These are phyloP conservation scores for Ostrea denselamellosa DNA, from an alignment of 1,140 invertebrate genomes.

Conservation along the genomic window DNA sequence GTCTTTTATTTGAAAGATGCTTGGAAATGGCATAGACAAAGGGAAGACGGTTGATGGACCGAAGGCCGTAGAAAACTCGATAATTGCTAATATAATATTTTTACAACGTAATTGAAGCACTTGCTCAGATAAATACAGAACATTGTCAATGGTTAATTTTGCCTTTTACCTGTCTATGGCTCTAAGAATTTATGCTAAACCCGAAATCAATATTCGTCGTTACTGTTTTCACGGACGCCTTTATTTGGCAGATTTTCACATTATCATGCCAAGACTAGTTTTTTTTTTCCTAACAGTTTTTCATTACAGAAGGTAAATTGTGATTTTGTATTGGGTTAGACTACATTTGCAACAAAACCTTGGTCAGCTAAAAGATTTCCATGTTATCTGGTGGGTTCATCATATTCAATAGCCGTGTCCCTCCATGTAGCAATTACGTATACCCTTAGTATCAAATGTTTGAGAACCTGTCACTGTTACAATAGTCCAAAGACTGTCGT, in stretches of 20 bases:
- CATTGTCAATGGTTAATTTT: slow-evolving; percentile 34
- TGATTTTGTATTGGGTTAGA: neutral
- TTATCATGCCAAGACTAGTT: slow-evolving; percentile 28
- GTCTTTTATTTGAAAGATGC: slow-evolving; percentile 39
- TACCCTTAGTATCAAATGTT: neutral
- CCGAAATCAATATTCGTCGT: slow-evolving; percentile 13
- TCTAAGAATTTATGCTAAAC: slow-evolving; percentile 38
- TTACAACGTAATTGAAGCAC: slow-evolving; percentile 39
- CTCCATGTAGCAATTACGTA: neutral
- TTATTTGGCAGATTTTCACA: neutral
- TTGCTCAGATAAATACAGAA: slow-evolving; percentile 38
- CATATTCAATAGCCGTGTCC: neutral
- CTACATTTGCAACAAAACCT: neutral
- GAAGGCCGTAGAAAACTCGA: slow-evolving; percentile 26
- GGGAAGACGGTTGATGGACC: slow-evolving; percentile 22
- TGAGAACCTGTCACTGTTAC: neutral
- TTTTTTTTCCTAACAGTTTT: neutral
- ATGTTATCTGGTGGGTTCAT: neutral
- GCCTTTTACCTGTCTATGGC: slow-evolving; percentile 31
- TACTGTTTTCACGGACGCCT: slow-evolving; percentile 17
- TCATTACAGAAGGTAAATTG: neutral
- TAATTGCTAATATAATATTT: slow-evolving; percentile 40
- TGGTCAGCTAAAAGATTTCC: neutral
- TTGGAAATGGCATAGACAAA: slow-evolving; percentile 26
- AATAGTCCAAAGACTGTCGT: neutral